phyloP scores from a whole-genome alignment of 2,888 invertebrate species.

The Archips xylosteana region DNA sequence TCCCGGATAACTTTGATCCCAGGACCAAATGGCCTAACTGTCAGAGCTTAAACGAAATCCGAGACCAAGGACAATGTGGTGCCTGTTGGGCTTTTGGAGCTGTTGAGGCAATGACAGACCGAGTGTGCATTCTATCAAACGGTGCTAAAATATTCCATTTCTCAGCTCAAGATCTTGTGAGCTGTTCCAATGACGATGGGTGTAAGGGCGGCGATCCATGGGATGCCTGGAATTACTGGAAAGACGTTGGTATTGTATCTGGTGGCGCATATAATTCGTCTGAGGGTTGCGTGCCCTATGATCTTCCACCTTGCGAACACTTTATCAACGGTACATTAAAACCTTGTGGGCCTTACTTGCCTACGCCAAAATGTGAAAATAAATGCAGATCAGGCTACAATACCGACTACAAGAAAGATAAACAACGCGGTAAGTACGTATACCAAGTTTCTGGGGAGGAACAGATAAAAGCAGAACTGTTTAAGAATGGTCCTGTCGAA shows the following conservation, averaged over 20 bases:
- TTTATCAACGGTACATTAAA: conserved; percentile 92
- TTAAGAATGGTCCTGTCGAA: conserved; percentile 95
- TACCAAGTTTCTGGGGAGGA: conserved; percentile 87
- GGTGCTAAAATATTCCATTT: conserved; percentile 90
- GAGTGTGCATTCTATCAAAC: conserved; percentile 93
- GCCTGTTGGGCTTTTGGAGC: conserved; percentile 98
- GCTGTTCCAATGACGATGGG: conserved; percentile 92
- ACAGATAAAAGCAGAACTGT: conserved; percentile 93
- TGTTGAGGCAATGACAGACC: conserved; percentile 96
- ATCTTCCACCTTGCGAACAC: conserved; percentile 95
- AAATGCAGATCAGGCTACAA: conserved; percentile 89
- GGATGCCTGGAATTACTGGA: conserved; percentile 95
- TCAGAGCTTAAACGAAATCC: conserved; percentile 92
- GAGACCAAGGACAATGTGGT: conserved; percentile 96
- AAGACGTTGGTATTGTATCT: conserved; percentile 92
- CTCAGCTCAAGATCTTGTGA: conserved; percentile 93
- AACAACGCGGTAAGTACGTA: conserved; percentile 89
- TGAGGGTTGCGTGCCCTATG: conserved; percentile 95
- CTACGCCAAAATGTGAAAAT: conserved; percentile 92
- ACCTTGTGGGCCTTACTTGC: conserved; percentile 87
- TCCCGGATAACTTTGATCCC: conserved; percentile 93
- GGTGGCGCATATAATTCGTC: conserved; percentile 92
- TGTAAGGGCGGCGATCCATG: conserved; percentile 87
- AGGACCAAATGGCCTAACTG: conserved; percentile 93
- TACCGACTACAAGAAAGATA: conserved; percentile 89